A percentile compares a stretch with the other conserved stretches of the same genome.
Conservation (phyloP, 2,113 vertebrate genomes). For the Elanoides forficatus region DNA sequence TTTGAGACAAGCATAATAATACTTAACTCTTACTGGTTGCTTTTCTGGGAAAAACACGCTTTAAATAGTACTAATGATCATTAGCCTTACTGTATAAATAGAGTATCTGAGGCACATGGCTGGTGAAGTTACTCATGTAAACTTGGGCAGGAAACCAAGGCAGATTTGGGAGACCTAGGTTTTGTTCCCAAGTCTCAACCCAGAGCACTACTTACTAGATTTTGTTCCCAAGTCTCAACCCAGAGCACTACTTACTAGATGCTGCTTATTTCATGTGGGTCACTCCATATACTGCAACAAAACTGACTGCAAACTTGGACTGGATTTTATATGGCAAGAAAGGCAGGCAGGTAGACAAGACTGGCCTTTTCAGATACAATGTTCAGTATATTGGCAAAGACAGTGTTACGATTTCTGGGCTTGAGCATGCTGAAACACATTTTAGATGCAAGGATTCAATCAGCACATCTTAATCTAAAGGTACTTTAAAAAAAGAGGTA, state of each 20-base stretch:
- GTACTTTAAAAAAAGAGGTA: neutral
- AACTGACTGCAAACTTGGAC: neutral
- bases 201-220: neutral
- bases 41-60: neutral
- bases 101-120: neutral
- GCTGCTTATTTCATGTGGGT: neutral
- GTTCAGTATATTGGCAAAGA: neutral
- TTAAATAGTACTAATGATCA: neutral
- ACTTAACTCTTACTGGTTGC: neutral
- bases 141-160: neutral
- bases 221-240: neutral
- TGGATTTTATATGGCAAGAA: neutral
- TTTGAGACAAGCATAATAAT: neutral
- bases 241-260: neutral
- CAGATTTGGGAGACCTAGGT: neutral
- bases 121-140: neutral
- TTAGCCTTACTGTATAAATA: neutral
- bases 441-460: slow-evolving; percentile 39
- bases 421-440: slow-evolving; percentile 42
- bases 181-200: neutral
- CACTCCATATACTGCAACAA: neutral
- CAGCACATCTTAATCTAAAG: slow-evolving; percentile 44
- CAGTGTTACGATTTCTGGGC: neutral
- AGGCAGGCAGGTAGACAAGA: neutral
- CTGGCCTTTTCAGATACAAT: neutral